These are phyloP conservation scores for Campodea augens DNA, from an alignment of 1,140 invertebrate species.

Conservation along the genomic window DNA sequence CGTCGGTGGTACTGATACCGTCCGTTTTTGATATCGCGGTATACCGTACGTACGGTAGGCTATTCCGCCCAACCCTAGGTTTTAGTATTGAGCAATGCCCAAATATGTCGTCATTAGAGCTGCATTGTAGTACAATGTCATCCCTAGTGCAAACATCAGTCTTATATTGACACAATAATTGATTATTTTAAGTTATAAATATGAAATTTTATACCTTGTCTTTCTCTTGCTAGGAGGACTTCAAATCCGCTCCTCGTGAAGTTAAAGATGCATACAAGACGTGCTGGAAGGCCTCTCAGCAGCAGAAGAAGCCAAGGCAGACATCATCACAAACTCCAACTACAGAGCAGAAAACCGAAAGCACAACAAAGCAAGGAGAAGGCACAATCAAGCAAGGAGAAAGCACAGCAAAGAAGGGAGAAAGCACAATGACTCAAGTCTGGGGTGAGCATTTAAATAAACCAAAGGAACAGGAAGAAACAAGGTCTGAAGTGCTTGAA, in stretches of 20 bases:
- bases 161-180: too few species aligned
- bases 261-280: constrained; percentile 57
- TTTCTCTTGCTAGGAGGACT: constrained; percentile 40
- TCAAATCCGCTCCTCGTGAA: constrained; percentile 43
- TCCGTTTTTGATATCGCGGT: too few species aligned
- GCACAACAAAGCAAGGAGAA: constrained; percentile 15
- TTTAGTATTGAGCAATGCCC: too few species aligned
- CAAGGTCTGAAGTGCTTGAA: constrained; percentile 18
- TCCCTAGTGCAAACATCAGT: too few species aligned
- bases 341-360: constrained; percentile 1
- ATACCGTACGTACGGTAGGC: too few species aligned
- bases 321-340: not conserved
- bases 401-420: constrained; percentile 16
- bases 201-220: constrained; percentile 1
- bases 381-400: constrained; percentile 13
- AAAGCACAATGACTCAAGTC: constrained; percentile 23
- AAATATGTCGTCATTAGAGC: too few species aligned
- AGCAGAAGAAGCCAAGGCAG: constrained; percentile 5
- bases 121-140: too few species aligned
- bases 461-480: constrained; percentile 15
- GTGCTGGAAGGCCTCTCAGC: constrained; percentile 50
- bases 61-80: too few species aligned
- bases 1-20: too few species aligned
- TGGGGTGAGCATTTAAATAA: constrained; percentile 39
- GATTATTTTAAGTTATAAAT: not conserved